Conservation (phyloP, 1,140 invertebrate genomes). For the Alviniconcha marisindica region DNA sequence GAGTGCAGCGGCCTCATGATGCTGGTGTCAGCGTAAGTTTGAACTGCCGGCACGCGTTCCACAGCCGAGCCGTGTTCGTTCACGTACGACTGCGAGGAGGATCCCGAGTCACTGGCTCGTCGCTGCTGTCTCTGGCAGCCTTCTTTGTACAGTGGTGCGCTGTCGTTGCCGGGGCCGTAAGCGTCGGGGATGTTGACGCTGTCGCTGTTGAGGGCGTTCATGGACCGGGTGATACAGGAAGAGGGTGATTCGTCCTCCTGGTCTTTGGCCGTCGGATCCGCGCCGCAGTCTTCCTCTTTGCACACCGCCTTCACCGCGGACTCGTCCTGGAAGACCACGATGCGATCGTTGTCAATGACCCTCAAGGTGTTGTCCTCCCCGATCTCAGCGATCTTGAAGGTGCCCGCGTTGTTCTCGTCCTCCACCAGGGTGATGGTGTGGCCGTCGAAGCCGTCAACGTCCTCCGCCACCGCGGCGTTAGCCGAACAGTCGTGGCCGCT, state of each 20-base stretch:
- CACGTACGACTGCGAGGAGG: background rate
- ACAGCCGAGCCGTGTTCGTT: background rate
- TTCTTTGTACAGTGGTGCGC: no score
- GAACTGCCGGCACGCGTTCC: background rate
- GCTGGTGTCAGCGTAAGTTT: slow-evolving; percentile 19
- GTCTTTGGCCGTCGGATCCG: background rate
- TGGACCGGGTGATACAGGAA: background rate
- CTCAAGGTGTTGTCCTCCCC: slow-evolving; percentile 23
- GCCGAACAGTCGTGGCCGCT: background rate
- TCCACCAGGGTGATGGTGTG: slow-evolving; percentile 29
- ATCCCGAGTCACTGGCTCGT: no score
- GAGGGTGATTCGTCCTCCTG: background rate
- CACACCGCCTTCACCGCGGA: background rate
- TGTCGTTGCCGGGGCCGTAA: background rate
- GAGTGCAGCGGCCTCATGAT: slow-evolving; percentile 15
- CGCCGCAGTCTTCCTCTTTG: background rate
- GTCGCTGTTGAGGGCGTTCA: background rate
- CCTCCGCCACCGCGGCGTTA: background rate
- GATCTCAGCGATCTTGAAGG: slow-evolving; percentile 20
- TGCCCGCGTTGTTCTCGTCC: slow-evolving; percentile 26
- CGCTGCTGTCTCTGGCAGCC: no score
- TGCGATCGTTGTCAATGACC: slow-evolving; percentile 25
- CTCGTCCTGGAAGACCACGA: slow-evolving; percentile 27
- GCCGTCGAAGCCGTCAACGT: background rate
- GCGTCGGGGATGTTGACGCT: background rate